These are phyloP conservation scores for Netelia melanura DNA, from an alignment of 2,888 invertebrate genomes.

Conservation along the genomic window DNA sequence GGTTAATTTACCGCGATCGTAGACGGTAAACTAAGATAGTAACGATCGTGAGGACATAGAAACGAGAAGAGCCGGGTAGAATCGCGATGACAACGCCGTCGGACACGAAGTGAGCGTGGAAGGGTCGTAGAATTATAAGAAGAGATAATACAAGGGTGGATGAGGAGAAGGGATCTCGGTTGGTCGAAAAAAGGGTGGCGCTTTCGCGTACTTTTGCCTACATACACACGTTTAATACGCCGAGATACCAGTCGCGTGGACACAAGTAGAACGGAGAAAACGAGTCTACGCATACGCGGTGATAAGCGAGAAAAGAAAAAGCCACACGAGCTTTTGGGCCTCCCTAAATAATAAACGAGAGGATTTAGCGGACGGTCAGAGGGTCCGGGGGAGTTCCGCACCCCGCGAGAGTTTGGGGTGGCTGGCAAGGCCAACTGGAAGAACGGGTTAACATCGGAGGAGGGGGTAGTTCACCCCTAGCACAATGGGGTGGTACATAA, in stretches of 20 bases:
- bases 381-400: slow-evolving; percentile 7
- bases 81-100: slow-evolving; percentile 33
- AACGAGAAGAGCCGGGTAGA: not conserved
- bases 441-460: slow-evolving; percentile 11
- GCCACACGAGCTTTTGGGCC: slow-evolving; percentile 71
- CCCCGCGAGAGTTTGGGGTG: slow-evolving; percentile 43
- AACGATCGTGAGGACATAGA: not conserved
- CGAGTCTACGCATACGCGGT: slow-evolving; percentile 23
- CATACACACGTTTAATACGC: slow-evolving; percentile 48
- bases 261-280: slow-evolving; percentile 30
- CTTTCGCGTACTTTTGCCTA: slow-evolving; percentile 36
- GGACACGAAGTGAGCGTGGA: not conserved
- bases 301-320: slow-evolving; percentile 66
- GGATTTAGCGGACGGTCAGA: slow-evolving; percentile 81
- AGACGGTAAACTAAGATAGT: slow-evolving; percentile 8
- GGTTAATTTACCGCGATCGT: not conserved
- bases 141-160: slow-evolving; percentile 62
- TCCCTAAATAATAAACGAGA: slow-evolving; percentile 84
- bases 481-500: slow-evolving; percentile 78
- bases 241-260: slow-evolving; percentile 20
- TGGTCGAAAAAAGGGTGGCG: slow-evolving; percentile 51
- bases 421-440: slow-evolving; percentile 43
- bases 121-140: slow-evolving; percentile 61
- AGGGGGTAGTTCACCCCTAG: slow-evolving; percentile 63
- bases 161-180: slow-evolving; percentile 21